These are phyloP conservation scores for Patella depressa DNA, from an alignment of 2,888 invertebrate species.

Conservation along the genomic window DNA sequence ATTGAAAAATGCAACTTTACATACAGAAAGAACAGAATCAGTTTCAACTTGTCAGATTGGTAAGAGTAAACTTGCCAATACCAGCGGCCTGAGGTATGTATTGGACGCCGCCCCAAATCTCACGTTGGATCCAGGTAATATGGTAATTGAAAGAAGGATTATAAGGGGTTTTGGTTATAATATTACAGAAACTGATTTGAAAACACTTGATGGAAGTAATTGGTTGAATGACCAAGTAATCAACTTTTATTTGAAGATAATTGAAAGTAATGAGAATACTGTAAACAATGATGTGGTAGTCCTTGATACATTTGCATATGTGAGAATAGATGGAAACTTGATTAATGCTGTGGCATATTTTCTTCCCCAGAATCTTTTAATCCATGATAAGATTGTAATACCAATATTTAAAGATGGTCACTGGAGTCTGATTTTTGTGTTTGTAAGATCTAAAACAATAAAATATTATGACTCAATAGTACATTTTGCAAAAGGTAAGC, in stretches of 20 bases:
- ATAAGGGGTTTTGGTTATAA: background rate
- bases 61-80: too few relatives aligned
- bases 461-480: background rate
- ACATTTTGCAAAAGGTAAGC: background rate
- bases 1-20: too few relatives aligned
- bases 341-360: background rate
- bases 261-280: background rate
- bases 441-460: background rate
- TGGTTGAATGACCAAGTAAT: constrained; percentile 2
- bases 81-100: too few relatives aligned
- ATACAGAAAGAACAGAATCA: too few relatives aligned
- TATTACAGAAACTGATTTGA: background rate
- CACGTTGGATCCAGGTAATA: too few relatives aligned
- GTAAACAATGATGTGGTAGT: background rate
- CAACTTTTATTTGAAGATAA: background rate
- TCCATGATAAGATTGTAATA: background rate
- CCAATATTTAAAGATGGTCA: background rate
- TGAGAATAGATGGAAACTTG: background rate
- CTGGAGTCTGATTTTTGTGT: constrained; percentile 1
- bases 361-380: background rate
- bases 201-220: background rate
- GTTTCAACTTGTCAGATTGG: too few relatives aligned
- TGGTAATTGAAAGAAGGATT: too few relatives aligned
- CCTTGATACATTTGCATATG: background rate
- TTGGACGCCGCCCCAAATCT: too few relatives aligned